phyloP scores from a whole-genome alignment of 64 coral and sea anemone species.

The Montipora cactus region DNA sequence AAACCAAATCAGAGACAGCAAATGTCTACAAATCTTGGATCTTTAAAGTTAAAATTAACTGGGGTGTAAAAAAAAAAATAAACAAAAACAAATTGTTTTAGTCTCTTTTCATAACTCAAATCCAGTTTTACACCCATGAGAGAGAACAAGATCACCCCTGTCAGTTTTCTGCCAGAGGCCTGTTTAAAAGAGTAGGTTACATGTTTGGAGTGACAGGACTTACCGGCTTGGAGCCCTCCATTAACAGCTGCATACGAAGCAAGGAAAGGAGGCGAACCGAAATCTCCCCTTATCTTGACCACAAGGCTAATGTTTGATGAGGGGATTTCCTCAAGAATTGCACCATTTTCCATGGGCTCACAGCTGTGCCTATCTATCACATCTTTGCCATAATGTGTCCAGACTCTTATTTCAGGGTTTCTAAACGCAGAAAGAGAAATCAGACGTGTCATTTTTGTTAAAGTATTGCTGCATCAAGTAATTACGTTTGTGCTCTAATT shows the following conservation, averaged over 20 bases:
- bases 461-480: no score
- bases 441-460: neutral
- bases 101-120: no score
- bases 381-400: neutral
- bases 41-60: no score
- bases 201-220: neutral
- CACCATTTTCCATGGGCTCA: neutral
- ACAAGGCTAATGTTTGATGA: neutral
- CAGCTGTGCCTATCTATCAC: neutral
- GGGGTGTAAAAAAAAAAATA: no score
- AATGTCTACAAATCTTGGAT: neutral
- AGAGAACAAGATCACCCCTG: no score
- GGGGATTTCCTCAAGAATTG: neutral
- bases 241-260: neutral
- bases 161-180: no score
- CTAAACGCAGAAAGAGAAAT: neutral
- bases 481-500: no score
- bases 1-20: neutral
- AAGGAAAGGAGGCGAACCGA: neutral
- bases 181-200: no score
- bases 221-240: neutral
- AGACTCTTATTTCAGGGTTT: neutral
- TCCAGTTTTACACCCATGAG: no score
- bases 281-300: neutral
- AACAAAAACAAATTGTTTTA: no score